Conservation (phyloP, 2,888 invertebrate species). For the Physocephala rufipes region DNA sequence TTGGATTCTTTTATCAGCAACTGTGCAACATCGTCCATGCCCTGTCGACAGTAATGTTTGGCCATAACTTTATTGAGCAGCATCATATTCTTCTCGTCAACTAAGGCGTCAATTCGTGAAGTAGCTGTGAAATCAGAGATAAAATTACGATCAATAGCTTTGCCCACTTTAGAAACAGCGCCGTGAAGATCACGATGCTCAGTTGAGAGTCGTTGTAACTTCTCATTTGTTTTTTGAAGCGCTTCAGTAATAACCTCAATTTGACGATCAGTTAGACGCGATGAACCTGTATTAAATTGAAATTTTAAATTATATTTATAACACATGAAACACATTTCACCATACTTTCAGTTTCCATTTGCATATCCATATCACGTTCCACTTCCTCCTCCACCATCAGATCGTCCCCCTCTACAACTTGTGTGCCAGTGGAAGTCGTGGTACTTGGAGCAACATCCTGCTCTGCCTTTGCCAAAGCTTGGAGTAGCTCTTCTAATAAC, state of each 20-base stretch:
- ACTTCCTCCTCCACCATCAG: constrained; percentile 50
- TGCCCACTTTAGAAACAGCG: constrained; percentile 90
- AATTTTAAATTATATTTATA: not conserved
- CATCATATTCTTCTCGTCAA: constrained; percentile 71
- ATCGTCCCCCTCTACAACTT: constrained; percentile 55
- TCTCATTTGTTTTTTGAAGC: constrained; percentile 82
- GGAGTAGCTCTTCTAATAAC: constrained; percentile 58
- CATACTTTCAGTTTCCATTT: constrained; percentile 57
- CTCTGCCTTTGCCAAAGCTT: constrained; percentile 57
- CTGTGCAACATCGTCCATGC: constrained; percentile 92
- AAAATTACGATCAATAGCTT: constrained; percentile 95
- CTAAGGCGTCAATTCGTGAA: constrained; percentile 81
- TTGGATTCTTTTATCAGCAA: constrained; percentile 69
- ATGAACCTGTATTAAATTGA: constrained; percentile 9
- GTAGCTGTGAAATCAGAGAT: constrained; percentile 90
- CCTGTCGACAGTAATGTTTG: constrained; percentile 95
- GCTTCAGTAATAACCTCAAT: constrained; percentile 77
- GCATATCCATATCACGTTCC: constrained; percentile 56
- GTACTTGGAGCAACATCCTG: constrained; percentile 46
- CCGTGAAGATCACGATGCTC: constrained; percentile 84
- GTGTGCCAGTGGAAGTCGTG: constrained; percentile 58
- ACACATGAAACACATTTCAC: not conserved
- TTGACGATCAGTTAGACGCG: constrained; percentile 75
- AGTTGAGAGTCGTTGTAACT: constrained; percentile 81
- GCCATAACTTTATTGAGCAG: constrained; percentile 89